Evolutionary conservation across 1,140 invertebrate genomes (phyloP), one percentile per base, ranked within the genome.

Genomic region (Drosophila baimaii): DNA sequence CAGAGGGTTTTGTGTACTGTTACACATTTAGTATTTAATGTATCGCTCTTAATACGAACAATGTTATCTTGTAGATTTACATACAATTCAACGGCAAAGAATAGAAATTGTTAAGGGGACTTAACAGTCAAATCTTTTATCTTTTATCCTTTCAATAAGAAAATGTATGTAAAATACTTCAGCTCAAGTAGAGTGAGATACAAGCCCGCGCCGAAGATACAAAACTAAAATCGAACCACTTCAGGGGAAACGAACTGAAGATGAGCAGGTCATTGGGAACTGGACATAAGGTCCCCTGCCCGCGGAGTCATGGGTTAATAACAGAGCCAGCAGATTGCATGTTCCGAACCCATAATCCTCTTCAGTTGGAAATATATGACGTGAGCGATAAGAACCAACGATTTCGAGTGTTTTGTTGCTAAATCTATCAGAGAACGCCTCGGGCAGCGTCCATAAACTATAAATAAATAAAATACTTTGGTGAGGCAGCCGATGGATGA

Each of bases 321-420:
- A 57, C 55, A 61, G 55, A 58, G 33, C 41, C 52, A 41, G 25
- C 35, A 57, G 64, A 79, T 84, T 73, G 81, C 81, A 81, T 85
- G 81, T 62, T 44, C 23, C 62, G 23, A 57, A 65, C 39, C 72
- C 77, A 85, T 84, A 85, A 84, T 85, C 81, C 81, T 69, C 77
- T 56, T 68, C 70, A 76, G 54, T 17, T 56, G 46, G 62, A 63
- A 77, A 88, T 88, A 83, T 66, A 74, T 83, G 80, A 88, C 70
- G 83, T 55, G 72, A 31, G 65, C 83, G 83, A 86, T 86, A 86
- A 88, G 79, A 75, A 76, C 21, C 44, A 73, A 69, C 35, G 44
- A 83, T 79, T 73, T 75, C 61, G 47, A 56, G 52, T 57, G 58
- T 57, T 76, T 76, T 55, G 57, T 70, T 68, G 63, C 55, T 72